phyloP scores from a whole-genome alignment of 2,888 invertebrate species.

The Xestia ashworthii region DNA sequence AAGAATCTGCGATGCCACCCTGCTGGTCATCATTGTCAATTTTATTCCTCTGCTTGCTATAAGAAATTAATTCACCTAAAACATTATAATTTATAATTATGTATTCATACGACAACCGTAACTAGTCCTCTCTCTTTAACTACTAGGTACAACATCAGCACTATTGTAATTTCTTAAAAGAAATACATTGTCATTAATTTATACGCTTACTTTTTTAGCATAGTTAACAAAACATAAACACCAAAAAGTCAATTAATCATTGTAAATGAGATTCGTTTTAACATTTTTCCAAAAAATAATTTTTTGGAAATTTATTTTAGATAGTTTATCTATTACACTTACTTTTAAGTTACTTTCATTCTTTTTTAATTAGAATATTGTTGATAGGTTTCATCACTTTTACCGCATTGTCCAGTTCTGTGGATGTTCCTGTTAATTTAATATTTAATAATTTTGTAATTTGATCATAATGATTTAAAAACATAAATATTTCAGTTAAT shows the following conservation, averaged over 20 bases:
- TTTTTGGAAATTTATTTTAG: constrained; percentile 3
- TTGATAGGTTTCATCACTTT: constrained; percentile 30
- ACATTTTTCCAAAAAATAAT: constrained; percentile 1
- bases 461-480: constrained; percentile 6
- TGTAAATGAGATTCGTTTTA: constrained; percentile 48
- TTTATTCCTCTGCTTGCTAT: constrained; percentile 19
- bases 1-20: not conserved
- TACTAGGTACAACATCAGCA: constrained; percentile 13
- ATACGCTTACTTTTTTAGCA: constrained; percentile 41
- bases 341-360: constrained; percentile 28
- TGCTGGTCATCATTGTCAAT: not conserved
- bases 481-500: not conserved
- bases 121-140: constrained; percentile 31
- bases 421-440: not conserved
- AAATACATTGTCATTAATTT: constrained; percentile 28
- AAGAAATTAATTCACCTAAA: constrained; percentile 7
- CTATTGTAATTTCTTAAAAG: constrained; percentile 11
- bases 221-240: constrained; percentile 44
- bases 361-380: not conserved
- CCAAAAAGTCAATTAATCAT: constrained; percentile 66
- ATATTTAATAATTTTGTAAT: constrained; percentile 3
- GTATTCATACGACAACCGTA: not conserved
- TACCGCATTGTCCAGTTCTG: not conserved
- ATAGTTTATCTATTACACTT: constrained; percentile 2
- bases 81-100: constrained; percentile 16